These are phyloP conservation scores for Numida meleagris DNA, from an alignment of 2,113 vertebrate species.

Conservation along the genomic window DNA sequence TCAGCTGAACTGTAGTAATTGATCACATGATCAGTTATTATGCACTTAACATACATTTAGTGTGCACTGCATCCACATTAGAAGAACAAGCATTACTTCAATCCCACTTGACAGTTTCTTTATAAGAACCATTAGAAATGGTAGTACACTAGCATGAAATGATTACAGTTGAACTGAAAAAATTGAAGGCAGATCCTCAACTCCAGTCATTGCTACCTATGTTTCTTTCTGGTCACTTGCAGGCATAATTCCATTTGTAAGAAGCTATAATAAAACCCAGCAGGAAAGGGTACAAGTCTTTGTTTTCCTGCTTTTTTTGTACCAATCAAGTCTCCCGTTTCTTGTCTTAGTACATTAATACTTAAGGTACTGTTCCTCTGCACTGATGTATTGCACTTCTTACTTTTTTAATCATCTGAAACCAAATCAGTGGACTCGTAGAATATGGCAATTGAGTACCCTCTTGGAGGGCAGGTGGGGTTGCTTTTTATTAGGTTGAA, in stretches of 20 bases:
- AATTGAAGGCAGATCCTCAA: not conserved
- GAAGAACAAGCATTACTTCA: not conserved
- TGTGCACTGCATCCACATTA: fast-evolving
- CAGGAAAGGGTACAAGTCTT: not conserved
- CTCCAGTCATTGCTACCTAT: not conserved
- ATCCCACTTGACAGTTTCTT: not conserved
- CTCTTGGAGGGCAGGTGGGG: not conserved
- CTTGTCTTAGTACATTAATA: not conserved
- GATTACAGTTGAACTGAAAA: not conserved
- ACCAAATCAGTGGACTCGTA: not conserved
- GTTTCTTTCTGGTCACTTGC: not conserved
- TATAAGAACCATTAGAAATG: not conserved
- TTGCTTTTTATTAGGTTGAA: not conserved
- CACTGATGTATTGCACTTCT: not conserved
- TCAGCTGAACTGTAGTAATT: not conserved
- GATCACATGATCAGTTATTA: not conserved
- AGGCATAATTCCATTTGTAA: not conserved
- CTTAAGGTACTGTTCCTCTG: not conserved
- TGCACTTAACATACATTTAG: not conserved
- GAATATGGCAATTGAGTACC: not conserved
- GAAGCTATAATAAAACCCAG: not conserved
- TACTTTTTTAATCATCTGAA: not conserved
- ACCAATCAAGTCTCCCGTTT: not conserved
- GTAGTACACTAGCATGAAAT: not conserved
- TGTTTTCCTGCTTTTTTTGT: not conserved